phyloP scores from a whole-genome alignment of 1,140 invertebrate species.

The Heliconius congener region DNA sequence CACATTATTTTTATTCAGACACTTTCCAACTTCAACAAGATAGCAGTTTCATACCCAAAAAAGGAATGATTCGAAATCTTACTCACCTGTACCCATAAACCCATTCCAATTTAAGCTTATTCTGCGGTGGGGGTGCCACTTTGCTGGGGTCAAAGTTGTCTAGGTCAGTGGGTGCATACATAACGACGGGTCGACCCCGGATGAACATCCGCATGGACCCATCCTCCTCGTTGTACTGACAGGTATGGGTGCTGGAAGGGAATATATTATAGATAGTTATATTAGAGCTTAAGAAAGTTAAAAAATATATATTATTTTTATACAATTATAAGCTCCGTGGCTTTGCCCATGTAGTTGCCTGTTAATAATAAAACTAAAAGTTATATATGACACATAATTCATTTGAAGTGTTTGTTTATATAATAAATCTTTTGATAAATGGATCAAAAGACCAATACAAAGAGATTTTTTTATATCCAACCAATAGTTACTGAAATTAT shows the following conservation, averaged over 20 bases:
- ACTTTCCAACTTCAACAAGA: no score
- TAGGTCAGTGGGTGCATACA: constrained; percentile 88
- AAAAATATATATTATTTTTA: no score
- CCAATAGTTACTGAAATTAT: no score
- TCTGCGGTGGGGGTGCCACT: constrained; percentile 89
- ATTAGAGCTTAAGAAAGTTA: neutral
- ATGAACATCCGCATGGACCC: constrained; percentile 91
- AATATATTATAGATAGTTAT: neutral
- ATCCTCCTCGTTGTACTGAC: constrained; percentile 90
- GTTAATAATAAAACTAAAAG: no score
- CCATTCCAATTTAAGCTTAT: constrained; percentile 94
- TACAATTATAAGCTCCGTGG: no score
- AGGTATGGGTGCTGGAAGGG: constrained; percentile 74
- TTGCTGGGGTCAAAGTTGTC: constrained; percentile 89
- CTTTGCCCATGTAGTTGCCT: no score
- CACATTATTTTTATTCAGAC: no score
- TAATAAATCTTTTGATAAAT: no score
- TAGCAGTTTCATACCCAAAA: neutral
- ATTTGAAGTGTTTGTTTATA: no score
- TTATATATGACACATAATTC: no score
- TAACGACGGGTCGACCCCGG: constrained; percentile 89
- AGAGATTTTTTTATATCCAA: no score
- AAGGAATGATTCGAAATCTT: constrained; percentile 26
- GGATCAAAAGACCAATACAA: no score
- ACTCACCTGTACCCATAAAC: constrained; percentile 84